Evolutionary conservation across 1,140 invertebrate genomes (phyloP).

Genomic region (Amyelois transitella): DNA sequence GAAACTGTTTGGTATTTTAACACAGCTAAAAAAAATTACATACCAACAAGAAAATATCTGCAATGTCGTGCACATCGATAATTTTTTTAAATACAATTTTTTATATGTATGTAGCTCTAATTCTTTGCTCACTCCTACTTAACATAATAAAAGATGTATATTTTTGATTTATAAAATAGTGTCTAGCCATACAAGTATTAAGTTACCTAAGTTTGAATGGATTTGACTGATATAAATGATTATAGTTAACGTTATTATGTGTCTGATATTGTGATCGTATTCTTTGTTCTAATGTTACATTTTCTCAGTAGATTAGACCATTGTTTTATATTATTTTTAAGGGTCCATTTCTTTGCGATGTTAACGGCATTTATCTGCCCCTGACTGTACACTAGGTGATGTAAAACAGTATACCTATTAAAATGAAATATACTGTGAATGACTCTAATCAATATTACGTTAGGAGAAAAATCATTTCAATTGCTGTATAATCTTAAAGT

Average conservation of each 20-base stretch:
- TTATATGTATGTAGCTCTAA: not conserved
- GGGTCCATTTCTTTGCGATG: not conserved
- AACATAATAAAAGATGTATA: not conserved
- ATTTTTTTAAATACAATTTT: not conserved
- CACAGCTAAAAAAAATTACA: no score
- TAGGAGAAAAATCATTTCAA: no score
- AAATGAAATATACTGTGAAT: no score
- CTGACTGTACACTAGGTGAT: no score
- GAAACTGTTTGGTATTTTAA: no score
- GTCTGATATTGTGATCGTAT: conserved; percentile 18
- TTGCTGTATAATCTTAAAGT: no score
- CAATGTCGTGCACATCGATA: no score
- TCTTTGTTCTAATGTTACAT: conserved; percentile 35
- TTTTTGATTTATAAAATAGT: not conserved
- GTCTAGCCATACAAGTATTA: conserved; percentile 23
- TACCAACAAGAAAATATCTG: no score
- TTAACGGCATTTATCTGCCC: no score
- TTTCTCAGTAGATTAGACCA: conserved; percentile 26
- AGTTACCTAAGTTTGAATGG: conserved; percentile 52
- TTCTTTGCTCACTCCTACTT: not conserved
- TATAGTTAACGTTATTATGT: conserved; percentile 27
- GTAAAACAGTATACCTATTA: no score
- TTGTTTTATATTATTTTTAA: not conserved
- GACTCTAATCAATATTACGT: no score
- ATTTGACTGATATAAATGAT: conserved; percentile 48